These are phyloP conservation scores for Andrena cerasifolii DNA, from an alignment of 1,140 invertebrate species.

Conservation along the genomic window DNA sequence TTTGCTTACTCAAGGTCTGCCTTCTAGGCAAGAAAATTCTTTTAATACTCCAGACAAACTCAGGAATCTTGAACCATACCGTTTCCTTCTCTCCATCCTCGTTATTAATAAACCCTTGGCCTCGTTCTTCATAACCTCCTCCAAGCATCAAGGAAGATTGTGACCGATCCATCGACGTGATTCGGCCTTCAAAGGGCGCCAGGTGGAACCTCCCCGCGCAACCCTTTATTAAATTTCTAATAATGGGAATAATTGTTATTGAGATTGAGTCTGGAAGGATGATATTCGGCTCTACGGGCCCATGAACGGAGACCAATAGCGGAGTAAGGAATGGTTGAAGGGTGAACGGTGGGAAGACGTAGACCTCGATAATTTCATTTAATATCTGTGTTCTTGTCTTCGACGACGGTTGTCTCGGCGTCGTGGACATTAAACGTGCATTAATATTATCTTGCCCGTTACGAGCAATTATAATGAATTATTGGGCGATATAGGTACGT, in stretches of 20 bases:
- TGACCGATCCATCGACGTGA: conserved; percentile 44
- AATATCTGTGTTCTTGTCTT: conserved; percentile 57
- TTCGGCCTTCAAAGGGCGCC: conserved; percentile 52
- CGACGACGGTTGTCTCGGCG: conserved; percentile 8
- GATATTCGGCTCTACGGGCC: conserved; percentile 52
- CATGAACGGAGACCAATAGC: conserved; percentile 33
- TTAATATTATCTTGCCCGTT: conserved; percentile 22
- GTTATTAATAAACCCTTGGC: conserved; percentile 30
- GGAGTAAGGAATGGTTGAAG: conserved; percentile 47
- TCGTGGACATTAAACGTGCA: conserved; percentile 29
- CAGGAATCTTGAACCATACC: conserved; percentile 31
- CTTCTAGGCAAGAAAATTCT: conserved; percentile 19
- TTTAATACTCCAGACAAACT: conserved; percentile 26
- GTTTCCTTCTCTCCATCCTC: conserved; percentile 15
- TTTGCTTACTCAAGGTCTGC: no score
- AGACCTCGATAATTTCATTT: conserved; percentile 66
- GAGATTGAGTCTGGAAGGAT: conserved; percentile 64
- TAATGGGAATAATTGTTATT: conserved; percentile 79
- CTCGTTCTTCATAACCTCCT: conserved; percentile 7
- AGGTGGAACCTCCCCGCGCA: conserved; percentile 2
- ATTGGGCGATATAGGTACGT: background rate
- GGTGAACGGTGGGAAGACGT: conserved; percentile 32
- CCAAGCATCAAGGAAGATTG: conserved; percentile 49
- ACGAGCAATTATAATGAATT: conserved; percentile 9
- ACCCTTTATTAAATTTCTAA: conserved; percentile 78